Evolutionary conservation across 2,888 invertebrate species (phyloP), one percentile per base, ranked within the genome.

Genomic region (Homarus gammarus): DNA sequence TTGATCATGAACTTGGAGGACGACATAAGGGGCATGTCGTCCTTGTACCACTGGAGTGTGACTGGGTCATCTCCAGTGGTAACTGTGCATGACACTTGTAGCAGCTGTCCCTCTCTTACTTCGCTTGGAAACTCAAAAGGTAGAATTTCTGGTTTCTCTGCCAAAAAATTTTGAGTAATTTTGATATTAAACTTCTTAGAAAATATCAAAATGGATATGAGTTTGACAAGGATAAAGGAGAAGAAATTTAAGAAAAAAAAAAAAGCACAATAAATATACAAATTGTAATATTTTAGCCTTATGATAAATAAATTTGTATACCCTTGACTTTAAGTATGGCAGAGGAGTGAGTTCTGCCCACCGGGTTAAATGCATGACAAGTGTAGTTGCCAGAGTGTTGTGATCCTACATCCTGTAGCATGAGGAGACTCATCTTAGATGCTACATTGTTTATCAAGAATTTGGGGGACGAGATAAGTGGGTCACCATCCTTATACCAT

Each of bases 401-500:
- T 87, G 87, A 49, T 51, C 70, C 72, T 49, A 81, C 87, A 33
- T 73, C 56, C n/a, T 81, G 70, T 51, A 87, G 79, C 18, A 79
- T 51, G 12, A 87, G 81, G 40, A 87, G 56, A 33, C 79, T 81
- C 79, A 87, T 49, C 72, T 81, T 87, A 49, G 87, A 81, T 31
- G 79, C 22, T 27, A 87, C 72, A 22, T 79, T 51, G 72, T 72
- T 87, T 51, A 87, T 87, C 79, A 87, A n/a, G 49, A 91, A 77
- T 31, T 89, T 82, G 27, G 89, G 33, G 27, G 90, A 93, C 93
- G 89, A 92, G 92, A 27, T 93, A 93, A 84, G 93, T 93, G 92
- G 93, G 72, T 93, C 92, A 88, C 94, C 94, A 93, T 95, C 94
- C 93, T 95, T 95, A 61, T 95, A 93, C 95, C 95, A 94, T 78